Evolutionary conservation across 2,888 invertebrate genomes (phyloP).

Genomic region (Parasteatoda lunata): DNA sequence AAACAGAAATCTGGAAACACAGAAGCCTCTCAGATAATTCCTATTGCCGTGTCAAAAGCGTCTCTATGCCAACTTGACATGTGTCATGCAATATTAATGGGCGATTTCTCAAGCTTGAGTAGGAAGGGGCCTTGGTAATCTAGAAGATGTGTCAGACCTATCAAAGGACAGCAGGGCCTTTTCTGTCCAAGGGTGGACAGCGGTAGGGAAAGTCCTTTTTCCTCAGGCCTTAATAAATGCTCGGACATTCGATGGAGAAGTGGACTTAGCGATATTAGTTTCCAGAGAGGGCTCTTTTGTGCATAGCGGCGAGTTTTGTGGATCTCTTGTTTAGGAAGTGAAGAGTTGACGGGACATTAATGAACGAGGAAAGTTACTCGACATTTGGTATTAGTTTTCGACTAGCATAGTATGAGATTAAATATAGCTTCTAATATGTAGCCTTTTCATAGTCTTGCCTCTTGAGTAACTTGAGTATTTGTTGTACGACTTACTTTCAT

Average conservation of each 20-base stretch:
- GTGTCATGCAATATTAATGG: conserved; percentile 60
- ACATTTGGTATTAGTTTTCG: not conserved
- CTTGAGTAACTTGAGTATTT: not conserved
- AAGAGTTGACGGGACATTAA: not conserved
- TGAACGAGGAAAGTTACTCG: not conserved
- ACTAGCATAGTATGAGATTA: not conserved
- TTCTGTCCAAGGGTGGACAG: conserved; percentile 26
- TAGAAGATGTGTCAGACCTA: conserved; percentile 56
- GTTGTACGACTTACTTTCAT: no score
- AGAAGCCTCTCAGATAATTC: not conserved
- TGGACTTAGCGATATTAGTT: conserved; percentile 50
- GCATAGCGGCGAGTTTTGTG: not conserved
- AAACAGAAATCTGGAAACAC: no score
- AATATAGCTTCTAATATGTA: not conserved
- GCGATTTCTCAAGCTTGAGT: conserved; percentile 48
- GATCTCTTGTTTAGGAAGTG: not conserved
- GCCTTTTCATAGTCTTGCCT: not conserved
- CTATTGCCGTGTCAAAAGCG: conserved; percentile 35
- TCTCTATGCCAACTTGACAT: conserved; percentile 23
- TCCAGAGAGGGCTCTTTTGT: conserved; percentile 30
- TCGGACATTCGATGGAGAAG: conserved; percentile 18
- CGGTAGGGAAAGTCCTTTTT: conserved; percentile 14
- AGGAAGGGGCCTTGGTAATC: conserved; percentile 40
- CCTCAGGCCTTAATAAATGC: conserved; percentile 47
- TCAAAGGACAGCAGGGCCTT: conserved; percentile 48